These are phyloP conservation scores for Semnornis frantzii DNA, from an alignment of 2,113 vertebrate species.

Conservation along the genomic window DNA sequence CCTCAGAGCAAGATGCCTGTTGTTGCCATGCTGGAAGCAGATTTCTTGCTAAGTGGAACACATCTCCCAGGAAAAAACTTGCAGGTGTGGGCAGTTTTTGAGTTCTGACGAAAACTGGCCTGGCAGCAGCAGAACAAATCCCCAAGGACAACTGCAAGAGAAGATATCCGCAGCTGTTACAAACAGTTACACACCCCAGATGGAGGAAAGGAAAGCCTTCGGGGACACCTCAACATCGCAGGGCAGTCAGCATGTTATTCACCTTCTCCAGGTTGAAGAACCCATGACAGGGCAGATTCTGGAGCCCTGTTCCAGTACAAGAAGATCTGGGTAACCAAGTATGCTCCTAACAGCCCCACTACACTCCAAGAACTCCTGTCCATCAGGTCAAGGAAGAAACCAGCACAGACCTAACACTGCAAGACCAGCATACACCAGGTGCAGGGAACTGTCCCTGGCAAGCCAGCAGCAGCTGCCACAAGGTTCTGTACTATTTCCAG, in stretches of 20 bases:
- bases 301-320: accelerated
- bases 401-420: not conserved
- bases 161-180: not conserved
- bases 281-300: not conserved
- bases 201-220: not conserved
- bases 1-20: not conserved
- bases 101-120: not conserved
- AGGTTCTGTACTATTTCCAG: not conserved
- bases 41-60: not conserved
- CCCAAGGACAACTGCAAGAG: not conserved
- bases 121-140: not conserved
- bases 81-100: not conserved
- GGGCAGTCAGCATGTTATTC: accelerated
- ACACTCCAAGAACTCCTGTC: not conserved
- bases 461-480: not conserved
- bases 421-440: not conserved
- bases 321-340: not conserved
- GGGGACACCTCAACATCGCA: not conserved
- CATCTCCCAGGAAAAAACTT: not conserved
- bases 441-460: not conserved
- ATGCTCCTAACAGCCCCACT: not conserved
- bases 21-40: not conserved
- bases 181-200: not conserved
- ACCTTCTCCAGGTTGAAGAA: not conserved
- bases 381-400: not conserved